phyloP scores from a whole-genome alignment of 2,113 vertebrate genomes.

The Propithecus coquereli region DNA sequence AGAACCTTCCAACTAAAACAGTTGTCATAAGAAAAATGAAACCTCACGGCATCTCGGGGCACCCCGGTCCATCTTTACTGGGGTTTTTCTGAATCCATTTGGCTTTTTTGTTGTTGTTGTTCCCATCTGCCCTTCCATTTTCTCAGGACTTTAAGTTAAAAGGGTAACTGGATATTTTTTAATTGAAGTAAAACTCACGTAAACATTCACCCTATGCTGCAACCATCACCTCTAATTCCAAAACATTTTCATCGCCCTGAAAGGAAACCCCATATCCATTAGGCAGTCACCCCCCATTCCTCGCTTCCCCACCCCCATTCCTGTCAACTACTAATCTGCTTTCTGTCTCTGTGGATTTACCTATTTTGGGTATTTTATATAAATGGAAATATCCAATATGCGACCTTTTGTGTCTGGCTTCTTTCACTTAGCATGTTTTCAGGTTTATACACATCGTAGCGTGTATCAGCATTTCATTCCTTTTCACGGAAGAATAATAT shows the following conservation, averaged over 20 bases:
- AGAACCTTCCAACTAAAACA: background rate
- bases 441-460: background rate
- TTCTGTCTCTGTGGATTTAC: background rate
- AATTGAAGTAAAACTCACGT: background rate
- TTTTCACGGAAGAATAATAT: background rate
- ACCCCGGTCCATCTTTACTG: background rate
- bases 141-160: background rate
- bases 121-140: background rate
- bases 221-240: background rate
- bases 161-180: background rate
- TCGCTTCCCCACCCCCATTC: background rate
- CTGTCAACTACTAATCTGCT: background rate
- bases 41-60: fast-evolving
- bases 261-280: background rate
- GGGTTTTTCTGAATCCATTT: background rate
- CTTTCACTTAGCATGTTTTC: background rate
- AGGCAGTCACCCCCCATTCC: background rate
- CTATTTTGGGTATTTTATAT: background rate
- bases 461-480: background rate
- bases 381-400: background rate
- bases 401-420: background rate
- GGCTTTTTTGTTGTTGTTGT: background rate
- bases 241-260: background rate
- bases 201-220: background rate
- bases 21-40: background rate